Percentiles rank a stretch among this genome's conserved stretches.
Conservation (phyloP, 2,113 vertebrate genomes). For the Alces alces region DNA sequence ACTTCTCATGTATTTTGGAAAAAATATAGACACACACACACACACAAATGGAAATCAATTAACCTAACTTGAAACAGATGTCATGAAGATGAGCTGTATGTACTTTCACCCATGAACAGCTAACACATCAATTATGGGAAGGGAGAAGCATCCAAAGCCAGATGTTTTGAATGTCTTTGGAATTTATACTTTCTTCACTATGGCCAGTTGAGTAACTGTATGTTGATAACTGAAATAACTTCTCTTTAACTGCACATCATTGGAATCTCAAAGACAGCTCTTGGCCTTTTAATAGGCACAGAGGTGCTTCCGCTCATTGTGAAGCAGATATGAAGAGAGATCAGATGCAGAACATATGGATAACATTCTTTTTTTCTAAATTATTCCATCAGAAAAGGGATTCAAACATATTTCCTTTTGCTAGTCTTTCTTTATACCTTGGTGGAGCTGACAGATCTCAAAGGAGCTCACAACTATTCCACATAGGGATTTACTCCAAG, state of each 20-base stretch:
- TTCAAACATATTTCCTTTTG: background rate
- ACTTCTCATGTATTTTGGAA: background rate
- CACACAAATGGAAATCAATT: conserved; percentile 30
- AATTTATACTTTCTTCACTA: conserved; percentile 38
- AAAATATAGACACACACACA: background rate
- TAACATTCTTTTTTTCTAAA: background rate
- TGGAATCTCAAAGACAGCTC: conserved; percentile 11
- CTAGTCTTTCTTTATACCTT: background rate
- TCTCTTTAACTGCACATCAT: conserved; percentile 25
- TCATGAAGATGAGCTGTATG: background rate
- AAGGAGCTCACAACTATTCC: background rate
- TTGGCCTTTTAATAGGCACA: background rate
- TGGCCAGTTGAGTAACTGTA: conserved; percentile 8
- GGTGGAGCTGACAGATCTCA: background rate
- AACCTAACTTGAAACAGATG: conserved; percentile 64
- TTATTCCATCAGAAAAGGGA: background rate
- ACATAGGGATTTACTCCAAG: background rate
- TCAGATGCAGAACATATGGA: background rate
- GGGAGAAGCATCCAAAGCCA: background rate
- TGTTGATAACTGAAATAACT: conserved; percentile 9
- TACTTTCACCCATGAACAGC: background rate
- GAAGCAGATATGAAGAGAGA: background rate
- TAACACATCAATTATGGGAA: conserved; percentile 31
- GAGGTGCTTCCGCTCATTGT: background rate
- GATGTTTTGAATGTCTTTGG: conserved; percentile 53